A percentile compares a stretch with the other conserved stretches of the same genome.
phyloP scores from a whole-genome alignment of 2,113 vertebrate genomes.

The Charina bottae region DNA sequence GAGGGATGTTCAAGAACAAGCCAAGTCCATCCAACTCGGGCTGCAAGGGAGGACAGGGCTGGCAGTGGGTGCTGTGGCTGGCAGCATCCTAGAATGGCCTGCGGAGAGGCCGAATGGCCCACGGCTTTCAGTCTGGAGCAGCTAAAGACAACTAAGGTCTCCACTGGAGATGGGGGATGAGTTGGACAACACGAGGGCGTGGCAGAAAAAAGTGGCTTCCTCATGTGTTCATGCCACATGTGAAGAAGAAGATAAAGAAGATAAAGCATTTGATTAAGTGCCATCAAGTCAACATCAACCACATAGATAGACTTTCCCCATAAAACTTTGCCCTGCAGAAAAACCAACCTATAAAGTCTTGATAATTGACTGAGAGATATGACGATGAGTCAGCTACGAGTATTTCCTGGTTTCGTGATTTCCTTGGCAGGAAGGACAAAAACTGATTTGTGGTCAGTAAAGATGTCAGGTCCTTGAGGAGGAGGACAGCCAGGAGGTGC shows the following conservation, averaged over 20 bases:
- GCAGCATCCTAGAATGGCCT: neutral
- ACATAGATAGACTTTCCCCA: neutral
- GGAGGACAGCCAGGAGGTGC: neutral
- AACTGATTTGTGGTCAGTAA: too few relatives aligned
- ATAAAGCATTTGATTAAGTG: neutral
- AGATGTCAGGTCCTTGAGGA: too few relatives aligned
- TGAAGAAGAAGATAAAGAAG: neutral
- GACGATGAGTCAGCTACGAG: neutral
- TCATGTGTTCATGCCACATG: neutral
- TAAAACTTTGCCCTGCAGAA: neutral
- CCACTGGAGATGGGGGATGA: too few relatives aligned
- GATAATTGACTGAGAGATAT: neutral
- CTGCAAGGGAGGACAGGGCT: neutral
- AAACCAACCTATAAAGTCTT: neutral
- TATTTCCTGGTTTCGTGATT: neutral
- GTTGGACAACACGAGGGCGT: accelerated
- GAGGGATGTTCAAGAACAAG: accelerated
- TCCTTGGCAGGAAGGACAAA: neutral
- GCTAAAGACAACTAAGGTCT: neutral
- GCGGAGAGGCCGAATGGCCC: too few relatives aligned
- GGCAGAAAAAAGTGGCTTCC: neutral
- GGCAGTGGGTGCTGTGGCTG: neutral
- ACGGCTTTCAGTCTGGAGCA: neutral
- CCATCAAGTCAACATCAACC: neutral
- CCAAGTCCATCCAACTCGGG: neutral